Conservation (phyloP, 2,888 invertebrate species). For the Conus canariensis region DNA sequence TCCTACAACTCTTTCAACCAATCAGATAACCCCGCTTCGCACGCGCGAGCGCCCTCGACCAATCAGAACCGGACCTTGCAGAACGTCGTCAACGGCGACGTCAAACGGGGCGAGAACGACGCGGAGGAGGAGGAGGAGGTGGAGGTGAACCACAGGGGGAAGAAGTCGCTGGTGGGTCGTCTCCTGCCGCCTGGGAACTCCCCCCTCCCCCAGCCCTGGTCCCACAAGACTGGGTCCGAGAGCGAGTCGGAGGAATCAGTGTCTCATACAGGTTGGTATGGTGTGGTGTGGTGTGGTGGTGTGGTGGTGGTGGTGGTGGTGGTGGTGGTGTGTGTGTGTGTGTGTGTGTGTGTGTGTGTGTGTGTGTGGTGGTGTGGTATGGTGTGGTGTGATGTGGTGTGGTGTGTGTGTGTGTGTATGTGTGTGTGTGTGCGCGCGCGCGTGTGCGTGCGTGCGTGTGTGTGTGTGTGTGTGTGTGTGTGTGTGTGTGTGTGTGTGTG, state of each 20-base stretch:
- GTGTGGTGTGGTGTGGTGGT: neutral
- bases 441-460: too few relatives aligned
- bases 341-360: neutral
- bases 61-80: neutral
- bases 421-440: too few relatives aligned
- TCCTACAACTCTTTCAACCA: constrained; percentile 1
- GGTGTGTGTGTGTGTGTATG: too few relatives aligned
- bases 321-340: neutral
- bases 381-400: too few relatives aligned
- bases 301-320: neutral
- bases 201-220: constrained; percentile 53
- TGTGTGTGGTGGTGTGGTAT: too few relatives aligned
- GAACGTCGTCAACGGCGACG: neutral
- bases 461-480: too few relatives aligned
- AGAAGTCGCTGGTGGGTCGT: constrained; percentile 56
- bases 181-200: constrained; percentile 54
- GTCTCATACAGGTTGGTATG: constrained; percentile 65
- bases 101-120: neutral
- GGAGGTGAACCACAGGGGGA: constrained; percentile 57
- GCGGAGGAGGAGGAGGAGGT: neutral
- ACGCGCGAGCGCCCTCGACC: neutral
- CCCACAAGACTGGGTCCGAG: constrained; percentile 64
- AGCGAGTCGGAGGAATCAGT: constrained; percentile 75
- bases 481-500: too few relatives aligned
- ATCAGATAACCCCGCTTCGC: neutral